Conservation (phyloP, 2,888 invertebrate genomes). For the Campoplex capitator region DNA sequence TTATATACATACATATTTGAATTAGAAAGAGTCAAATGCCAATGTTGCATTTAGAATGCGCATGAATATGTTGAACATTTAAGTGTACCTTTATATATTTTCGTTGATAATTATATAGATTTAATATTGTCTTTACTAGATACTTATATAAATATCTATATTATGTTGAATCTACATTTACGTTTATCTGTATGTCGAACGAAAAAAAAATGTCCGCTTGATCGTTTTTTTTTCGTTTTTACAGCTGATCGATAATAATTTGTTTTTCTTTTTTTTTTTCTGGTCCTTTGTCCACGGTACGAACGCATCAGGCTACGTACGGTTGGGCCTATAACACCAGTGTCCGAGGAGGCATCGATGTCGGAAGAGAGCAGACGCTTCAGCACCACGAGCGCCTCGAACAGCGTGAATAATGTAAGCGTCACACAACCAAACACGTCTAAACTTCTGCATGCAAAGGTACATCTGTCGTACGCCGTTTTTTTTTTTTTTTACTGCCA, state of each 20-base stretch:
- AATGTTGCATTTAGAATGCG: slow-evolving; percentile 68
- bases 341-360: slow-evolving; percentile 77
- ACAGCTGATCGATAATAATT: slow-evolving; percentile 45
- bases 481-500: slow-evolving; percentile 40
- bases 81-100: not conserved
- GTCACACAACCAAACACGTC: slow-evolving; percentile 77
- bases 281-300: not conserved
- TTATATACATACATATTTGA: slow-evolving; percentile 55
- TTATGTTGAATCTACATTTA: slow-evolving; percentile 9
- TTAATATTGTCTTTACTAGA: slow-evolving; percentile 59
- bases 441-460: slow-evolving; percentile 78
- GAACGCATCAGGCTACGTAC: slow-evolving; percentile 78
- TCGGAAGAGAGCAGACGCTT: slow-evolving; percentile 77
- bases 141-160: slow-evolving; percentile 23
- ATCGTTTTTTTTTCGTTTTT: slow-evolving; percentile 38
- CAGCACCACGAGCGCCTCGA: slow-evolving; percentile 78
- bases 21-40: slow-evolving; percentile 59
- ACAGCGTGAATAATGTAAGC: slow-evolving; percentile 81
- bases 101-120: slow-evolving; percentile 46
- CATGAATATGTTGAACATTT: slow-evolving; percentile 67
- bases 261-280: slow-evolving; percentile 42
- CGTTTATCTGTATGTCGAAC: slow-evolving; percentile 43
- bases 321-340: slow-evolving; percentile 78
- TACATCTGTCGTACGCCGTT: slow-evolving; percentile 71
- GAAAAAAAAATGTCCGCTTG: slow-evolving; percentile 30